Base-by-base conservation (phyloP, 1,140 invertebrate species). In the Drosophila mojavensis region DNA sequence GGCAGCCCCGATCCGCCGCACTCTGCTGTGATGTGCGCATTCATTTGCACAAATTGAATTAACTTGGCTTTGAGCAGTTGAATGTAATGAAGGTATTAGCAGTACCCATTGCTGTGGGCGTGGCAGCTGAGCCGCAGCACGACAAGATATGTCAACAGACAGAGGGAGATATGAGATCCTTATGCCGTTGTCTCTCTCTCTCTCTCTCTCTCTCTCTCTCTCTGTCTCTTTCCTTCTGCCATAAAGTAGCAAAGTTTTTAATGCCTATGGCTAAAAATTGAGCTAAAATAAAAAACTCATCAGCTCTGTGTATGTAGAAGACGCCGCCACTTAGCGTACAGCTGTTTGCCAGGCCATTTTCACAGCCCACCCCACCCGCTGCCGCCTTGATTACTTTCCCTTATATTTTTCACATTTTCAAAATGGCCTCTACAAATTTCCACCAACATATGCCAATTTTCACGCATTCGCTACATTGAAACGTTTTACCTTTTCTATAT, bases 31-130 rank as follows among this genome's bases (percentile, higher is more conserved):
- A 43, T 50, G 62, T 78, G 75, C 56, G 64, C 82, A 78, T 67
- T 85, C 78, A 78, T 79, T 82, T 75, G 82, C 83, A 79, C 81
- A 86, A 85, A 86, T 85, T 82, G 82, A 85, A 88, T 86, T 85
- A 76, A 81, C 71, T 82, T 85, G 61, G 70, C 75, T 76, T 75
- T 81, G 54, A 63, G 62, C 59, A 63, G 62, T 60, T 65, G 65
- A 85, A 75, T 71, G 47, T 69, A 79, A 76, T 76, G 64, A 67
- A 75, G 67, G 75, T 78, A 81, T 70, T 62, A 56, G 47, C 51
- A 30, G 33, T n/a, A 9, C 15, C 36, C 36, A 39, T 39, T 39
- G 50, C 45, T 28, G 68, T 71, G 68, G 68, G 68, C 68, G 68
- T 64, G 68, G 61, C 68, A 71, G 51, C 24, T 28, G 26, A 33